Base-by-base conservation (phyloP, 37 sponge, comb jelly and placozoan species). In the Cliona cf. orientalis region DNA sequence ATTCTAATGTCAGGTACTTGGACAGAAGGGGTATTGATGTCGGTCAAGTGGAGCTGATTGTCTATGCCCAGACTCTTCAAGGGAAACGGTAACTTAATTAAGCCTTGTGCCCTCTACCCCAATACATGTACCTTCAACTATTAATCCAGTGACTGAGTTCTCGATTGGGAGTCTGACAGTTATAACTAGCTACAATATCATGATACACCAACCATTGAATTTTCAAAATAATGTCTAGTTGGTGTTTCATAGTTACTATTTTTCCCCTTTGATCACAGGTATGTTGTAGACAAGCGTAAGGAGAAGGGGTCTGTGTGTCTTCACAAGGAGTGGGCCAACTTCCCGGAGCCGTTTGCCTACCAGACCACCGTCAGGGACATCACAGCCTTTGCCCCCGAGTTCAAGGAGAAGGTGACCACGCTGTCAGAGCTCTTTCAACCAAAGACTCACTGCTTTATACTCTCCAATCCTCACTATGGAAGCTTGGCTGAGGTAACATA, bases 361-460 rank as follows among this genome's bases (percentile, higher is more conserved):
- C 89, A 93, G 74, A 88, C 78, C 70, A 67, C 74, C 9, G 86
- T 93, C 14, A 69, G 31, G 40, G 81, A 87, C 76, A 86, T 91
- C 21, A 44, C 69, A 6, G 69, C 65, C 49, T 71, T 60, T 82
- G 82, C 86, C 23, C 86, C 94, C 5, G 80, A 84, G 32, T 75
- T 76, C 72, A 34, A 55, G 35, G 74, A 81, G 28, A 19, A 64
- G 56, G 46, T 59, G 17, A 74, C 26, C 41, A 72, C 90, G 11
- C 76, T 95, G 35, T 72, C 57, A 5, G 83, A 91, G 28, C 76
- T 95, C 35, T 95, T 66, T 53, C 79, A 79, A 22, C 44, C 72
- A 0, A 70, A 72, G 32, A 58, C 72, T 2, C 66, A 76, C 46
- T 88, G 93, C 36, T 91, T 92, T 69, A 43, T 95, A 28, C 63